Conservation (phyloP, 2,888 invertebrate species). For the Apantesis nais region DNA sequence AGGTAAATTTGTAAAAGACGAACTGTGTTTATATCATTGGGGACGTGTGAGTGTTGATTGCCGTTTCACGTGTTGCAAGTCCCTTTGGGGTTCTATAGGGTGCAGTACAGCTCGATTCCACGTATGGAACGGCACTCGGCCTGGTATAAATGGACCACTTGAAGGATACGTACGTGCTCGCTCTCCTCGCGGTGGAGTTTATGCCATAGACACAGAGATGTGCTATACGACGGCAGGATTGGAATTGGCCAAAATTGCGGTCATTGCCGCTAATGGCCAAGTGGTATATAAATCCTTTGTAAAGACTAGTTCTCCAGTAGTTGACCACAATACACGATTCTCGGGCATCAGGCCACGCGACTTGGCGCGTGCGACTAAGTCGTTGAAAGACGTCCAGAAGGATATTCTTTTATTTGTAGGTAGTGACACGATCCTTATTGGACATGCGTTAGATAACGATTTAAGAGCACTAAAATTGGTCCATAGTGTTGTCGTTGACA, state of each 20-base stretch:
- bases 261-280: constrained; percentile 90
- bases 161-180: constrained; percentile 88
- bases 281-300: constrained; percentile 94
- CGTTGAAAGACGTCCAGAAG: constrained; percentile 92
- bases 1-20: constrained; percentile 90
- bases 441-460: constrained; percentile 98
- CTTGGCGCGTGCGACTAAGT: constrained; percentile 87
- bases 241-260: constrained; percentile 94
- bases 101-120: constrained; percentile 89
- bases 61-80: constrained; percentile 88
- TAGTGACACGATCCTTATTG: constrained; percentile 95
- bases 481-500: constrained; percentile 95
- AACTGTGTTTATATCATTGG: constrained; percentile 95
- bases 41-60: constrained; percentile 89
- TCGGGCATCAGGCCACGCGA: constrained; percentile 93
- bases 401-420: constrained; percentile 93
- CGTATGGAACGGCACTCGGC: constrained; percentile 91
- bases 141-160: constrained; percentile 91
- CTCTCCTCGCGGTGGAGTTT: constrained; percentile 86
- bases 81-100: constrained; percentile 82
- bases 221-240: constrained; percentile 94
- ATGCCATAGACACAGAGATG: constrained; percentile 98
- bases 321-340: constrained; percentile 98
- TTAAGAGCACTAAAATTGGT: constrained; percentile 93
- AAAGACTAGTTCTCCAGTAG: constrained; percentile 91